Conservation (phyloP, 1,140 invertebrate species). For the Drosophila parvula region DNA sequence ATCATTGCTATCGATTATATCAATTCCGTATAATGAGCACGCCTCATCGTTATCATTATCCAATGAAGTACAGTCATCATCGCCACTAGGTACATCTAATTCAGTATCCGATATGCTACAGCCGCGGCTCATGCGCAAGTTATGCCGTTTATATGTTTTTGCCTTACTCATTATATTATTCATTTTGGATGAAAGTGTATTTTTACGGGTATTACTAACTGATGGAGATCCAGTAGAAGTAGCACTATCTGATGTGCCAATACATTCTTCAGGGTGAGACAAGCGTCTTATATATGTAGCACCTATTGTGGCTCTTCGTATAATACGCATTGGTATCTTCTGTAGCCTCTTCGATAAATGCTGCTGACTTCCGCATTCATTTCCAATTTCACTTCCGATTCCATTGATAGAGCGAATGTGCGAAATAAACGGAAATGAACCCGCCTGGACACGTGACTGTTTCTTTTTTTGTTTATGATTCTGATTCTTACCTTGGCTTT, state of each 20-base stretch:
- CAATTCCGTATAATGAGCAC: constrained; percentile 35
- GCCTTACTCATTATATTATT: constrained; percentile 78
- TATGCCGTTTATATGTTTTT: constrained; percentile 78
- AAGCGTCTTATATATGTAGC: constrained; percentile 19
- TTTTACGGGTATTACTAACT: constrained; percentile 39
- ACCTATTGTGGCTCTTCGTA: constrained; percentile 41
- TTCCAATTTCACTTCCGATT: constrained; percentile 13
- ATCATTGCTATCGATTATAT: constrained; percentile 9
- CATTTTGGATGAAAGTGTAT: constrained; percentile 70
- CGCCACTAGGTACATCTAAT: constrained; percentile 27
- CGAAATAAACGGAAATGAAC: constrained; percentile 60
- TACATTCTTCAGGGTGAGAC: constrained; percentile 18
- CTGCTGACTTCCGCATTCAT: constrained; percentile 20
- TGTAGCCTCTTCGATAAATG: constrained; percentile 69
- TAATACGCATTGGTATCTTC: constrained; percentile 63
- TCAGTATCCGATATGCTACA: constrained; percentile 72
- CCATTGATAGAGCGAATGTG: constrained; percentile 28
- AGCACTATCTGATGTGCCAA: constrained; percentile 41
- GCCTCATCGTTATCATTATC: constrained; percentile 60
- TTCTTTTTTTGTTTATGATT: constrained; percentile 28
- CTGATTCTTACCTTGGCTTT: constrained; percentile 59
- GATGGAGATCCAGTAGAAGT: constrained; percentile 9
- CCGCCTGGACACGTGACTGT: constrained; percentile 61
- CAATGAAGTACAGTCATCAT: constrained; percentile 55
- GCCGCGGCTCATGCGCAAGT: constrained; percentile 57